A percentile compares a stretch with the other conserved stretches of the same genome.
Conservation (phyloP, 2,113 vertebrate genomes). For the Pseudorectes ferrugineus region DNA sequence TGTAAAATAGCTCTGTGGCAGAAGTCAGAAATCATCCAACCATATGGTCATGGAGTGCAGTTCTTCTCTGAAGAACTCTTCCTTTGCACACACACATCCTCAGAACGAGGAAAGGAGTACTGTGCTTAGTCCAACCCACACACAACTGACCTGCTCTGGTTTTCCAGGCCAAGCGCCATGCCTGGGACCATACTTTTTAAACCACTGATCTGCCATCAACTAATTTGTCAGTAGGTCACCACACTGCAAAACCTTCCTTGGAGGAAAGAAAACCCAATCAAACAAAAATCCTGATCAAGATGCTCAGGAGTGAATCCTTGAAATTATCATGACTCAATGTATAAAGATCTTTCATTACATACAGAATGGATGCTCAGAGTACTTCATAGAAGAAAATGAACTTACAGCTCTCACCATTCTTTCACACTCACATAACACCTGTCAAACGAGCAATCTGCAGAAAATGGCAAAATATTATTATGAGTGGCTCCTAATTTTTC, state of each 20-base stretch:
- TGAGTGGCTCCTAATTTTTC: not conserved
- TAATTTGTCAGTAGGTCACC: not conserved
- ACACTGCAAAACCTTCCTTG: not conserved
- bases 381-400: not conserved
- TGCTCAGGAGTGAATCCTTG: not conserved
- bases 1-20: not conserved
- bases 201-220: not conserved
- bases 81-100: not conserved
- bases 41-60: accelerated
- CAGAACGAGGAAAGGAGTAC: not conserved
- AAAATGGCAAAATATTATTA: not conserved
- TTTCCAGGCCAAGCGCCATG: not conserved
- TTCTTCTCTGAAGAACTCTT: not conserved
- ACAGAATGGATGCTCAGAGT: not conserved
- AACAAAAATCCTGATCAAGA: not conserved
- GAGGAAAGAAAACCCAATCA: accelerated
- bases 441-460: not conserved
- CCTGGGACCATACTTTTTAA: not conserved
- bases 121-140: accelerated
- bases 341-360: not conserved
- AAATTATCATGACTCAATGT: not conserved
- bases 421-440: not conserved
- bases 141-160: not conserved
- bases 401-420: not conserved
- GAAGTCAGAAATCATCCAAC: not conserved